phyloP scores from a whole-genome alignment of 2,113 vertebrate species.

The Hyperopisus bebe region DNA sequence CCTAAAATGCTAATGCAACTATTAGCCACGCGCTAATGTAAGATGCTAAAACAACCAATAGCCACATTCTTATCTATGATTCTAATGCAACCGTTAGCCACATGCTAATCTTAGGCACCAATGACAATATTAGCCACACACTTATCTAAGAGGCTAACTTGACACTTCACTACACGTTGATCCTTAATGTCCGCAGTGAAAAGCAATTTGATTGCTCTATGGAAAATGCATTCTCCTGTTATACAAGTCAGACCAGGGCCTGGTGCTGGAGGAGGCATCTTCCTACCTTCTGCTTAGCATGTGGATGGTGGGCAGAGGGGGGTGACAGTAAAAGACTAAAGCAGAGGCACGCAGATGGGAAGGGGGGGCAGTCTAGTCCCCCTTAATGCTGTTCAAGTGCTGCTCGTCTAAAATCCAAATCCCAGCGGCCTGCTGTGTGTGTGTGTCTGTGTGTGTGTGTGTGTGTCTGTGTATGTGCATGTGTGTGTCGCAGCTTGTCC shows the following conservation, averaged over 20 bases:
- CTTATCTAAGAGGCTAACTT: no score
- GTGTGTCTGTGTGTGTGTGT: background rate
- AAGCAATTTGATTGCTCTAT: background rate
- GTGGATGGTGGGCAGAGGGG: background rate
- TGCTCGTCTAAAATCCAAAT: no score
- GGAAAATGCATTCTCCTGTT: background rate
- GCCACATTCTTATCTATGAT: background rate
- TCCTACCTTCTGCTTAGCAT: background rate
- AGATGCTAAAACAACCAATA: background rate
- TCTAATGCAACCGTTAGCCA: background rate
- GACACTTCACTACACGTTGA: background rate
- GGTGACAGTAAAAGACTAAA: slow-evolving; percentile 30
- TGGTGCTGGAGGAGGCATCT: background rate
- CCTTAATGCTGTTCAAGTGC: background rate
- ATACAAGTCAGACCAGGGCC: background rate
- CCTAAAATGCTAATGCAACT: background rate
- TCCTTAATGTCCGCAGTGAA: background rate
- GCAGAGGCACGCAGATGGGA: slow-evolving; percentile 32
- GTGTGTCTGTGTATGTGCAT: no score
- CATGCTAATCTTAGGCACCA: background rate
- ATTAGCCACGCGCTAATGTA: background rate
- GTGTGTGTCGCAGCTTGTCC: background rate
- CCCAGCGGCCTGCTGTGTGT: background rate
- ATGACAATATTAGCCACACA: background rate
- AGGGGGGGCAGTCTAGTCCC: background rate